Percentiles rank a stretch among this genome's conserved stretches.
phyloP scores from a whole-genome alignment of 2,888 invertebrate genomes.

The Ochropacha duplaris region DNA sequence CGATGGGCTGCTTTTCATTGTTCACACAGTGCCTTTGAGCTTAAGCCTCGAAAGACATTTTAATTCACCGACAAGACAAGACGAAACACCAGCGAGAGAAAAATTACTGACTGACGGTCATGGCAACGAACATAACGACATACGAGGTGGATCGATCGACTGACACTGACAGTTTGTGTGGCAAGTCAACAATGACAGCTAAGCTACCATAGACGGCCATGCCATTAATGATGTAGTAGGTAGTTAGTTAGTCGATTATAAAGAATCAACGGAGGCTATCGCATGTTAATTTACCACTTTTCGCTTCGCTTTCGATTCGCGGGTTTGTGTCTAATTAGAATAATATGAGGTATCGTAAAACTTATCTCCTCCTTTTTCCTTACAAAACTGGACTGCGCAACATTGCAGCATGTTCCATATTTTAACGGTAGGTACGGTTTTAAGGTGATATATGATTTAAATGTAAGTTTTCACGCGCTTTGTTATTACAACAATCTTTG shows the following conservation, averaged over 20 bases:
- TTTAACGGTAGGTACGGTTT: too few relatives aligned
- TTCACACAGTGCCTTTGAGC: constrained; percentile 63
- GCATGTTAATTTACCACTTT: too few relatives aligned
- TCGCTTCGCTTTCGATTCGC: too few relatives aligned
- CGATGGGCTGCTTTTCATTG: constrained; percentile 80
- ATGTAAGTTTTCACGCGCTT: too few relatives aligned
- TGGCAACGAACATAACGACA: background rate
- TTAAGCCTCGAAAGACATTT: constrained; percentile 73
- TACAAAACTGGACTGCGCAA: too few relatives aligned
- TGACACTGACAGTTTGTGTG: constrained; percentile 5
- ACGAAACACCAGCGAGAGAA: constrained; percentile 54
- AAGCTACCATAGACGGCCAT: background rate
- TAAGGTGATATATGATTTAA: too few relatives aligned
- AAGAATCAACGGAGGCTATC: too few relatives aligned
- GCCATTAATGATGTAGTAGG: background rate
- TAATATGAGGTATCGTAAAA: too few relatives aligned
- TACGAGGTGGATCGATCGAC: constrained; percentile 5
- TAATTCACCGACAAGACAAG: constrained; percentile 55
- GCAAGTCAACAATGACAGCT: background rate
- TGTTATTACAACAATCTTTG: too few relatives aligned
- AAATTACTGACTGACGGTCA: constrained; percentile 15
- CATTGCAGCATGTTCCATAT: too few relatives aligned
- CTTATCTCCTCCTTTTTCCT: too few relatives aligned
- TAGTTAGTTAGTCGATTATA: background rate
- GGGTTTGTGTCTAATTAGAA: too few relatives aligned